Evolutionary conservation across 2,113 vertebrate species (phyloP), one percentile per base, ranked within the genome.

Genomic region (Heliornis fulica): DNA sequence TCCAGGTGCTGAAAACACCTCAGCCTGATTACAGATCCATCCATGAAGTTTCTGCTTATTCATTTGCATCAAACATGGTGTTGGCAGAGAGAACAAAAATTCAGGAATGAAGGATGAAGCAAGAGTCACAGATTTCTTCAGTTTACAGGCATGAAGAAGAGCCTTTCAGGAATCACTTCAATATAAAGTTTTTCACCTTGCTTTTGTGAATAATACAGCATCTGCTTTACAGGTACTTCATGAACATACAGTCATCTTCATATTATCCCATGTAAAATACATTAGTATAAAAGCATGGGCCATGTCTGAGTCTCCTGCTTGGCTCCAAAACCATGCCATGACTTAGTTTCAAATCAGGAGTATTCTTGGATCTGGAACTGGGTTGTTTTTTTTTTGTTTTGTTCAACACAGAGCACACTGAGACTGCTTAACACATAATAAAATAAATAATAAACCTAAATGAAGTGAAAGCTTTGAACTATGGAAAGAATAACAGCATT

Each of bases 381-480:
- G n/a, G n/a, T n/a, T n/a, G 56, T 4, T 89, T 83, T 90, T 82
- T 40, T n/a, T 92, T 93, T 6, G 0, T 70, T 79, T 68, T 64
- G 54, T 59, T 79, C 83, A 91, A 93, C 72, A 65, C 21, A 89
- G 46, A 79, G 72, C 60, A 84, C 31, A 29, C 46, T 60, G 86
- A 94, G 40, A 57, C 57, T 82, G 36, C 72, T 93, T 95, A 93
- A 68, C 72, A 84, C 80, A 40, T 81, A 90, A 90, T 89, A 92
- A 94, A 95, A 88, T 70, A 92, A 68, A 96, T 78, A 89, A 83
- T 78, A 89, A 68, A 17, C 36, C 68, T 68, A 90, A 95, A 94
- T 36, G 48, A 92, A 90, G 48, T 50, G 80, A 86, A 94, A 95
- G 40, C 36, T 54, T 75, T 94, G 90, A 93, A 81, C 72, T 71